phyloP scores from a whole-genome alignment of 2,797 vertebrate genomes.

The Sebastes alutus region DNA sequence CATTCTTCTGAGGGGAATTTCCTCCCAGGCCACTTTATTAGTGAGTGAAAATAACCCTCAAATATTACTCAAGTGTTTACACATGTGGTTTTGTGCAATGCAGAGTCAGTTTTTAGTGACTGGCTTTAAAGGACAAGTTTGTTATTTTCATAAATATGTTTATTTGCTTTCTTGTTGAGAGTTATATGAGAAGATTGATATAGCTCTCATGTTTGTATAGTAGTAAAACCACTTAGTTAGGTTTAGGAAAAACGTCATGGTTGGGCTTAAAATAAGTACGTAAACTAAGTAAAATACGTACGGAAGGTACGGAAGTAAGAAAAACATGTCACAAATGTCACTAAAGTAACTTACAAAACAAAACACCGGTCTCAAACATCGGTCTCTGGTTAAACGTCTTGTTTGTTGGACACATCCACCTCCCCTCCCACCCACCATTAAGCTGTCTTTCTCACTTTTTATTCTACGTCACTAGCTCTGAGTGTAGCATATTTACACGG shows the following conservation, averaged over 20 bases:
- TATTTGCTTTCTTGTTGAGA: not conserved
- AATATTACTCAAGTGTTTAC: conserved; percentile 48
- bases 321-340: not conserved
- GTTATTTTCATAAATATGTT: conserved; percentile 1
- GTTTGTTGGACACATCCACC: no score
- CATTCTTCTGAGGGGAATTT: conserved; percentile 58
- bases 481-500: accelerated
- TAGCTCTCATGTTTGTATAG: not conserved
- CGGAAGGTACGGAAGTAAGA: no score
- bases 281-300: no score
- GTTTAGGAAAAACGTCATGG: no score
- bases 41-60: conserved; percentile 60
- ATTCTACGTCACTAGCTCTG: no score
- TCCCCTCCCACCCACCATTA: no score
- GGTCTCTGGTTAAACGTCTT: no score
- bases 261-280: no score
- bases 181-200: not conserved
- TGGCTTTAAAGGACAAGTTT: not conserved
- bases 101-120: conserved; percentile 1
- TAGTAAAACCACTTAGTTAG: no score
- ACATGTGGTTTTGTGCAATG: conserved; percentile 21
- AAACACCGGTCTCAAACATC: no score
- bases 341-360: no score
- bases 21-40: conserved; percentile 50
- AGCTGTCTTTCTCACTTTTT: no score